Conservation (phyloP, 2,888 invertebrate genomes). For the Papilio gigon region DNA sequence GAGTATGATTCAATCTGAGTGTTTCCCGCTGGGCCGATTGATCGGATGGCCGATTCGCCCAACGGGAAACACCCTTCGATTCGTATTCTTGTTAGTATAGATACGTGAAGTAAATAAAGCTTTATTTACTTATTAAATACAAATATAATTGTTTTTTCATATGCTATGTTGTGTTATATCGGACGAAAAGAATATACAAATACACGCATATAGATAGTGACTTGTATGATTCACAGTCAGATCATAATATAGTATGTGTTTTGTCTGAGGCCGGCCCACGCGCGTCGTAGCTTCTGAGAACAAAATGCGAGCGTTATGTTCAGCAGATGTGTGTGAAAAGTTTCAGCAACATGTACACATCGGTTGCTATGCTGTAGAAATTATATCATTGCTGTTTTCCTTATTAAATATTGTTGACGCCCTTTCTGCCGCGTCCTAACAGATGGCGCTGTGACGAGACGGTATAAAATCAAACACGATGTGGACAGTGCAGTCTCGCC, state of each 20-base stretch:
- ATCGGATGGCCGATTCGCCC: too few relatives aligned
- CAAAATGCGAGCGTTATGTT: conserved; percentile 39
- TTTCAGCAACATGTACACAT: neutral
- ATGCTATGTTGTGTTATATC: neutral
- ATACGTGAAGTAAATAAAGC: too few relatives aligned
- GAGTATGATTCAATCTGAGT: too few relatives aligned
- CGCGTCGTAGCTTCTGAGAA: conserved; percentile 26
- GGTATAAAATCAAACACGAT: too few relatives aligned
- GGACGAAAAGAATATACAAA: neutral
- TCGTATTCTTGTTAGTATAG: too few relatives aligned
- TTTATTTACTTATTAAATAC: too few relatives aligned
- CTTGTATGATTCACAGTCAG: conserved; percentile 50
- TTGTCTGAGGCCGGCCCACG: conserved; percentile 58
- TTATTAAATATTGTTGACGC: neutral
- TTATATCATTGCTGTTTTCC: neutral
- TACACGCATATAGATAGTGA: conserved; percentile 27
- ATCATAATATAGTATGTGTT: conserved; percentile 59
- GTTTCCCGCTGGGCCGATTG: too few relatives aligned
- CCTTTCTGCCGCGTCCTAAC: too few relatives aligned
- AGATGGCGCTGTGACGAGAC: too few relatives aligned
- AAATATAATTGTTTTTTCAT: too few relatives aligned
- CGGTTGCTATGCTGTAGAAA: conserved; percentile 10
- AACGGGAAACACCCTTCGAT: too few relatives aligned
- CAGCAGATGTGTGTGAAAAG: conserved; percentile 3
- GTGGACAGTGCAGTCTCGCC: too few relatives aligned